Evolutionary conservation across 2,888 invertebrate species (phyloP).

Genomic region (Didymodactylos carnosus): DNA sequence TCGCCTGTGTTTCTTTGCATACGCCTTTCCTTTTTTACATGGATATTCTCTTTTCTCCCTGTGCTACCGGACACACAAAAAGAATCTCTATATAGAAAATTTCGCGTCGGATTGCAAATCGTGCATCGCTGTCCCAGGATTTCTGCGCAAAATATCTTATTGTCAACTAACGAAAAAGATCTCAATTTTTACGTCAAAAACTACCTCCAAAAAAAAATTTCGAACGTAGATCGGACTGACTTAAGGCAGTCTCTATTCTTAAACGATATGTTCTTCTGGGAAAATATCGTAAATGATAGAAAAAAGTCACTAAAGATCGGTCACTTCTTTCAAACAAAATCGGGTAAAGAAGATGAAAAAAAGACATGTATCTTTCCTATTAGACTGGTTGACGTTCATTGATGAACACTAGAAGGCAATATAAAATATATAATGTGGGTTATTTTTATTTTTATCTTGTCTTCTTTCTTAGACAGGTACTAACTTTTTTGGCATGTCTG

Average conservation of each 20-base stretch:
- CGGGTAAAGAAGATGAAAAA: no score
- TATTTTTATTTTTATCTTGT: no score
- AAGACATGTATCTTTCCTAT: no score
- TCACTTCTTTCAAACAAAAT: no score
- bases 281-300: no score
- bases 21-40: background rate
- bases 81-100: background rate
- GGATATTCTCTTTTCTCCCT: background rate
- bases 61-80: background rate
- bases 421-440: no score
- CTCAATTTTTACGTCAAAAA: background rate
- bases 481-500: no score
- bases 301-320: no score
- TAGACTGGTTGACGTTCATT: no score
- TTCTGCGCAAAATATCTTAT: background rate
- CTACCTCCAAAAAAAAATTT: background rate
- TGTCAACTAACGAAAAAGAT: background rate
- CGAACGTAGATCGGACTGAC: background rate
- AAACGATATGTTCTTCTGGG: background rate
- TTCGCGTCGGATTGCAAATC: background rate
- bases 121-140: background rate
- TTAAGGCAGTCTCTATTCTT: background rate
- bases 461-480: no score
- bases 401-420: no score
- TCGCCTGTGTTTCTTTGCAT: background rate